Evolutionary conservation across 2,888 invertebrate genomes (phyloP), one percentile per base, ranked within the genome.

Genomic region (Tinea trinotella): DNA sequence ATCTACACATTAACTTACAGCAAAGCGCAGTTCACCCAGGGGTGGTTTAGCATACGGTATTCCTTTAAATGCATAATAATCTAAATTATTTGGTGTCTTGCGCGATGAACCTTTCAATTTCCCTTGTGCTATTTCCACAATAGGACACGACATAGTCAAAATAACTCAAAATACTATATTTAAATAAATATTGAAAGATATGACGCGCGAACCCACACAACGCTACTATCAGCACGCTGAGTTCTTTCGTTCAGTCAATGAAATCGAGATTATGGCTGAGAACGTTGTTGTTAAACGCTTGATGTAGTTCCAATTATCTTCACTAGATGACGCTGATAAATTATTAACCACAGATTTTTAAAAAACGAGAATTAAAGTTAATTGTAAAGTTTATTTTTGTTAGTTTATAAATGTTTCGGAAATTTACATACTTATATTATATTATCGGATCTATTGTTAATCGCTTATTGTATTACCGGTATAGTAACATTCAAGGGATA

Each of bases 31-130:
- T 13, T 72, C 70, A 22, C 71, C 87, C 19, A 88, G 50, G 12
- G 89, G 89, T 17, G 89, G 87, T 56, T 82, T 80, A 1, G 89
- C 89, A 61, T 88, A 89, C 0, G 89, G 89, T 49, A 89, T 82
- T 1, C 88, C 86, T 58, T 83, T 80, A 60, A 88, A 89, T 18
- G 73, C 73, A 58, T 70, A 77, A 61, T 79, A 89, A 34, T 71
- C 55, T 48, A 70, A 61, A 5, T 80, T 75, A 60, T 75, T 79
- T 0, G 67, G 63, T 35, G 81, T 74, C 52, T 65, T 67, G 6
- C 67, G 61, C 54, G 74, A 59, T 54, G 70, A 68, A 0, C 89
- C 89, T 57, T 74, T 70, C 46, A 89, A 63, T 61, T 78, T 76
- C 1, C 89, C 89, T 55, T 87, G 79, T 40, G 67, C 70, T 7